These are phyloP conservation scores for Neosilurus hyrtlii DNA, from an alignment of 2,797 vertebrate genomes.

Conservation along the genomic window DNA sequence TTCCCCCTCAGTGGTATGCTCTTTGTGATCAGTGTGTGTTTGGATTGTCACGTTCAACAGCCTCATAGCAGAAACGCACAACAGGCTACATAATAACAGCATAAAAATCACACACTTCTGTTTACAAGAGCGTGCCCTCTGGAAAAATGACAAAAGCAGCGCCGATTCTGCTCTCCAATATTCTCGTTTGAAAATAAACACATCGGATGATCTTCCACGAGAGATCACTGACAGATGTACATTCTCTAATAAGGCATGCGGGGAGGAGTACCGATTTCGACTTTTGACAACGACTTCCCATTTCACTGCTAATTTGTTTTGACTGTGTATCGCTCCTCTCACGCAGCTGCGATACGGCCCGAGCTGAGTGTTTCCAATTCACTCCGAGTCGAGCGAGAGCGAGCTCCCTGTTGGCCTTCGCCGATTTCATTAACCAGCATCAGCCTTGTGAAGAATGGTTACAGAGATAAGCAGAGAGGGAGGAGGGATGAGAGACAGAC, in stretches of 20 bases:
- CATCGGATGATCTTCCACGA: neutral
- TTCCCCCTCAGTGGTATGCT: neutral
- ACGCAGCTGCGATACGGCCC: conserved; percentile 10
- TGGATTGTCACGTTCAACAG: conserved; percentile 31
- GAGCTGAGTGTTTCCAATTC: conserved; percentile 65
- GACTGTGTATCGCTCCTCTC: conserved; percentile 28
- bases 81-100: neutral
- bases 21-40: conserved; percentile 19
- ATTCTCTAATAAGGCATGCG: conserved; percentile 31
- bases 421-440: conserved; percentile 69
- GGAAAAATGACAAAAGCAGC: conserved; percentile 22
- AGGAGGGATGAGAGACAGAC: conserved; percentile 72
- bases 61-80: neutral
- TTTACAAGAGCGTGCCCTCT: neutral
- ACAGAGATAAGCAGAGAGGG: conserved; percentile 71
- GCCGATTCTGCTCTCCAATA: conserved; percentile 14
- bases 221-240: conserved; percentile 41
- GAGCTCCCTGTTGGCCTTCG: conserved; percentile 66
- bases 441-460: conserved; percentile 72
- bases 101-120: neutral
- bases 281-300: conserved; percentile 34
- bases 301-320: conserved; percentile 43
- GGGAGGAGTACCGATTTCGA: conserved; percentile 33
- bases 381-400: conserved; percentile 56
- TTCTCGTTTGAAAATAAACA: conserved; percentile 42